Conservation (phyloP, 2,797 vertebrate species). For the Valencia hispanica region DNA sequence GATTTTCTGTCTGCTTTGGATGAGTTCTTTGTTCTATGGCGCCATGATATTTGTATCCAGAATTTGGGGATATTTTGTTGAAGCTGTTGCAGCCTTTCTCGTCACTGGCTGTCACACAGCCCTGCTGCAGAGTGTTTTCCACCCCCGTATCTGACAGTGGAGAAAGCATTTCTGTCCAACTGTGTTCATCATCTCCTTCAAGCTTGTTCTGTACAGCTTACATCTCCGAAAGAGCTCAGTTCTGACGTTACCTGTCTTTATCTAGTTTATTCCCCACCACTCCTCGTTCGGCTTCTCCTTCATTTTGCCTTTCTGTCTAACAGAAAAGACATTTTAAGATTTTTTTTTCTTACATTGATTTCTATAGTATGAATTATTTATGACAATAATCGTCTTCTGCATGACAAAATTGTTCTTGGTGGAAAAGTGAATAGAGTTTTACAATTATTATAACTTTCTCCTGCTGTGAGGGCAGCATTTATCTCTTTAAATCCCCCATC, state of each 20-base stretch:
- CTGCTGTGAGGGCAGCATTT: constrained; percentile 11
- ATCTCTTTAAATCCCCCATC: constrained; percentile 18
- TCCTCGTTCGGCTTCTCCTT: not conserved
- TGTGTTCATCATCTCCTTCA: not conserved
- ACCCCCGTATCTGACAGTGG: constrained; percentile 4
- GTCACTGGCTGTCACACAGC: constrained; percentile 5
- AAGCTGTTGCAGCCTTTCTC: not conserved
- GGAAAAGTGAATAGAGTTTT: not conserved
- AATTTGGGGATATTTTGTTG: not conserved
- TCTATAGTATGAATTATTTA: constrained; percentile 1
- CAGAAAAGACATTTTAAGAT: not conserved
- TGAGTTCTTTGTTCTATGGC: not conserved
- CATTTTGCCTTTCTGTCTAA: not conserved
- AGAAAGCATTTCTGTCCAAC: not conserved
- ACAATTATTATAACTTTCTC: not conserved
- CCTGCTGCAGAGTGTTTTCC: constrained; percentile 4
- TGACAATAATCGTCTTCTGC: constrained; percentile 1
- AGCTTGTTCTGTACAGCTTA: not conserved
- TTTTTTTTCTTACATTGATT: not conserved
- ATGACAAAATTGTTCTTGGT: constrained; percentile 5
- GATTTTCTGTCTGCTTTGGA: not conserved
- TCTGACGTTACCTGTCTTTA: not conserved
- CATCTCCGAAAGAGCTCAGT: constrained; percentile 1
- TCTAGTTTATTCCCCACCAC: not conserved
- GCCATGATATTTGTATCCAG: not conserved